phyloP scores from a whole-genome alignment of 2,797 vertebrate species.

The Pipistrellus pipistrellus region DNA sequence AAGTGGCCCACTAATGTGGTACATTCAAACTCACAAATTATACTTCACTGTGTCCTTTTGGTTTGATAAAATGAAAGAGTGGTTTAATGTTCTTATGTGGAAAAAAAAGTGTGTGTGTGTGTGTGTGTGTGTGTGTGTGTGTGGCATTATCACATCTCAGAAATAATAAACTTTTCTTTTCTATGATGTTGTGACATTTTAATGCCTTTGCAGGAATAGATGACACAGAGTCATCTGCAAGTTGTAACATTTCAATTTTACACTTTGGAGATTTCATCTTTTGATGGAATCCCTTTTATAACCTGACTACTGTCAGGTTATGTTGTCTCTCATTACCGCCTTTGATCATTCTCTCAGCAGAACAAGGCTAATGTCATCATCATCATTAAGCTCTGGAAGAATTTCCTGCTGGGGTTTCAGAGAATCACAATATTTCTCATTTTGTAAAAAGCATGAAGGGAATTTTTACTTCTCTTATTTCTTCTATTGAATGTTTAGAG shows the following conservation, averaged over 20 bases:
- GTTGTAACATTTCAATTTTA: slow-evolving; percentile 70
- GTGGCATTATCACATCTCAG: neutral
- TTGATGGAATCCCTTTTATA: slow-evolving; percentile 69
- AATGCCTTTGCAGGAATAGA: slow-evolving; percentile 46
- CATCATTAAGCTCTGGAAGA: slow-evolving; percentile 60
- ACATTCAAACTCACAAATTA: slow-evolving; percentile 48
- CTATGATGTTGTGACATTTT: slow-evolving; percentile 53
- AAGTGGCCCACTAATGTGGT: neutral
- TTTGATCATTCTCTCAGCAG: slow-evolving; percentile 71
- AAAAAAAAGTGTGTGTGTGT: neutral
- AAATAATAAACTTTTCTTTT: slow-evolving; percentile 33
- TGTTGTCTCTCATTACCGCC: slow-evolving; percentile 50
- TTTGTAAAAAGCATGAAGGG: slow-evolving; percentile 29
- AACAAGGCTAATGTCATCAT: slow-evolving; percentile 64
- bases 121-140: neutral
- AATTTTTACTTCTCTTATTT: slow-evolving; percentile 55
- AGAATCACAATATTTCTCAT: slow-evolving; percentile 73
- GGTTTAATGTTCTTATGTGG: neutral
- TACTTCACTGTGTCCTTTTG: neutral
- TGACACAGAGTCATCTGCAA: slow-evolving; percentile 62
- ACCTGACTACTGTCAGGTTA: slow-evolving; percentile 62
- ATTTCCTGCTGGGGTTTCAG: slow-evolving; percentile 59
- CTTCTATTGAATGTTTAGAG: slow-evolving; percentile 37
- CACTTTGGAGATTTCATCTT: slow-evolving; percentile 66
- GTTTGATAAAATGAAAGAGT: neutral